Conservation (phyloP, 2,113 vertebrate genomes). For the Seriola quinqueradiata region DNA sequence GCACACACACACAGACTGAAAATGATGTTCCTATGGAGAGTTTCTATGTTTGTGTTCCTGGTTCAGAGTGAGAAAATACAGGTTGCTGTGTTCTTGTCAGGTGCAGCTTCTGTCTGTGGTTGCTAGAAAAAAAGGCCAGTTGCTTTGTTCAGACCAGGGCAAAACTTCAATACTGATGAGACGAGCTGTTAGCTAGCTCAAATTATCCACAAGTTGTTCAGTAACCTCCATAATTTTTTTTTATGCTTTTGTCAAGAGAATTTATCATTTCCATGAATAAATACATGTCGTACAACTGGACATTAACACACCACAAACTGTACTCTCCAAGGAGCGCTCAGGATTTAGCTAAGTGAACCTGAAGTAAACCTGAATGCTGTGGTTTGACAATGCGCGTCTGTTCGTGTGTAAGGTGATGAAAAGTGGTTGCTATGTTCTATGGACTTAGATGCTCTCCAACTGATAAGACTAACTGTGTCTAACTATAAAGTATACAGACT, state of each 20-base stretch:
- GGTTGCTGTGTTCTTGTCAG: background rate
- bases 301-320: background rate
- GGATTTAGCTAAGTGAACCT: background rate
- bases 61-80: no score
- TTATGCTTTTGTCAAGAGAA: background rate
- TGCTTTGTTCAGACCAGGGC: background rate
- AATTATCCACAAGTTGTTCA: no score
- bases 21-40: no score
- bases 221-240: no score
- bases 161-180: background rate
- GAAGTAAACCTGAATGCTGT: background rate
- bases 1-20: no score
- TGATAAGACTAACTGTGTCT: conserved; percentile 54
- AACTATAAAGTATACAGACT: conserved; percentile 44
- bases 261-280: background rate
- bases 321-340: background rate
- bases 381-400: conserved; percentile 5
- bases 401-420: conserved; percentile 38
- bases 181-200: background rate
- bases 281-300: background rate
- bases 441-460: conserved; percentile 35
- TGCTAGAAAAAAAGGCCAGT: background rate
- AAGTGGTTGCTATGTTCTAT: conserved; percentile 28
- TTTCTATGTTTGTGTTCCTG: no score
- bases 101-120: background rate